Percentiles rank a stretch among this genome's conserved stretches.
Conservation (phyloP, 2,113 vertebrate species). For the Cyprinodon tularosa region DNA sequence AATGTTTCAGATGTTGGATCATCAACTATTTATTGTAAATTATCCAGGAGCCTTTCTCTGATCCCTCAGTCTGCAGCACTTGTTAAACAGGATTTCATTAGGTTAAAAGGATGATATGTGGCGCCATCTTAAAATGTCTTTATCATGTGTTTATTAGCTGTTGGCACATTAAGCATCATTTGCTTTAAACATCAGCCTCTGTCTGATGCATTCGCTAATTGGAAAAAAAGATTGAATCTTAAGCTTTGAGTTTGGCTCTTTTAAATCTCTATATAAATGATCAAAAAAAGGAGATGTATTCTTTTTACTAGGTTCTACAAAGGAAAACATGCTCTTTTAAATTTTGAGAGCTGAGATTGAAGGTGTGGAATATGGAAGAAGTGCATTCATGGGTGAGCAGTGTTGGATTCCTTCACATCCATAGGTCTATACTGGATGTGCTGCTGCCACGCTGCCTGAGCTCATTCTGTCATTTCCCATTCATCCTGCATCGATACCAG, state of each 20-base stretch:
- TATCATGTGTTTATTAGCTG: neutral
- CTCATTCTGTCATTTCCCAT: constrained; percentile 51
- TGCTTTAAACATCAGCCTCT: neutral
- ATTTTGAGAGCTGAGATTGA: constrained; percentile 24
- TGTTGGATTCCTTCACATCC: constrained; percentile 39
- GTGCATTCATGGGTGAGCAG: constrained; percentile 40
- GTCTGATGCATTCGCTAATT: neutral
- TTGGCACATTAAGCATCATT: neutral
- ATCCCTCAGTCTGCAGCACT: neutral
- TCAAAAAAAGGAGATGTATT: neutral
- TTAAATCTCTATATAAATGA: neutral
- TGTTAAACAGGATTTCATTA: neutral
- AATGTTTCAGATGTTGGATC: too few species aligned
- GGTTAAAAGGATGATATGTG: too few species aligned
- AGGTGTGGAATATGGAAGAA: constrained; percentile 32
- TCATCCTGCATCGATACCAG: constrained; percentile 10
- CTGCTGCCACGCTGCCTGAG: constrained; percentile 60
- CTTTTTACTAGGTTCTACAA: neutral
- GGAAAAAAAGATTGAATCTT: neutral
- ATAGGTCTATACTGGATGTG: constrained; percentile 37
- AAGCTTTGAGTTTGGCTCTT: neutral
- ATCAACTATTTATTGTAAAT: too few species aligned
- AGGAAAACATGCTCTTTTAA: neutral
- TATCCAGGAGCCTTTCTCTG: too few species aligned
- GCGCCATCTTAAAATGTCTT: too few species aligned